Evolutionary conservation across 1,140 invertebrate genomes (phyloP).

Genomic region (Danaus plexippus): DNA sequence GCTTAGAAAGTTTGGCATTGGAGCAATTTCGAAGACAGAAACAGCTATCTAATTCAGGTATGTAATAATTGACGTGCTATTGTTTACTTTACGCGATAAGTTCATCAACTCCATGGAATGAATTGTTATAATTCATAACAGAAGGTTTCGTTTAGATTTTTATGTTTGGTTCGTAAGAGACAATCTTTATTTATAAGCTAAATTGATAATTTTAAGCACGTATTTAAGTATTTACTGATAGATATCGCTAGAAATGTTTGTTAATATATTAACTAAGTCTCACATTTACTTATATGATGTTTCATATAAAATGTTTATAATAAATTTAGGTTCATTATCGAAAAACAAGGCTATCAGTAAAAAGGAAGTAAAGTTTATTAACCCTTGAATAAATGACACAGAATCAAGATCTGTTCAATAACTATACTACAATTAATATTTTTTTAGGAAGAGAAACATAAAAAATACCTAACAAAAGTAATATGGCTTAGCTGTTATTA

Average conservation of each 20-base stretch:
- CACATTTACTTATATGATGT: background rate
- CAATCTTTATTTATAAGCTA: no score
- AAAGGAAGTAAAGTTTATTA: conserved; percentile 44
- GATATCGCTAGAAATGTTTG: no score
- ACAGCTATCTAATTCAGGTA: conserved; percentile 55
- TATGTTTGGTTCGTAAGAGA: no score
- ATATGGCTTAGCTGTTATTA: no score
- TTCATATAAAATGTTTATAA: conserved; percentile 4
- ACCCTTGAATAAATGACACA: conserved; percentile 14
- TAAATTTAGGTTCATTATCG: conserved; percentile 17
- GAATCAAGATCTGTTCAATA: no score
- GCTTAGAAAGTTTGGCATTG: conserved; percentile 86
- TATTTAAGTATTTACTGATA: no score
- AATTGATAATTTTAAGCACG: no score
- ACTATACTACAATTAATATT: no score
- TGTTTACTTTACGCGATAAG: conserved; percentile 46
- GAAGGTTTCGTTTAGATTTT: no score
- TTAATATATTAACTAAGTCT: background rate
- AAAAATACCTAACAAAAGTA: no score
- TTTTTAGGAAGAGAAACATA: no score
- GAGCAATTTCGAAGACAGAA: conserved; percentile 84
- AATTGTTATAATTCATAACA: no score
- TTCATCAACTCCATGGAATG: conserved; percentile 17
- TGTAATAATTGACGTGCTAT: conserved; percentile 43
- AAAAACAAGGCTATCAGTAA: conserved; percentile 39